Base-by-base conservation (phyloP, 2,888 invertebrate genomes). In the Phyllotreta cruciferae region DNA sequence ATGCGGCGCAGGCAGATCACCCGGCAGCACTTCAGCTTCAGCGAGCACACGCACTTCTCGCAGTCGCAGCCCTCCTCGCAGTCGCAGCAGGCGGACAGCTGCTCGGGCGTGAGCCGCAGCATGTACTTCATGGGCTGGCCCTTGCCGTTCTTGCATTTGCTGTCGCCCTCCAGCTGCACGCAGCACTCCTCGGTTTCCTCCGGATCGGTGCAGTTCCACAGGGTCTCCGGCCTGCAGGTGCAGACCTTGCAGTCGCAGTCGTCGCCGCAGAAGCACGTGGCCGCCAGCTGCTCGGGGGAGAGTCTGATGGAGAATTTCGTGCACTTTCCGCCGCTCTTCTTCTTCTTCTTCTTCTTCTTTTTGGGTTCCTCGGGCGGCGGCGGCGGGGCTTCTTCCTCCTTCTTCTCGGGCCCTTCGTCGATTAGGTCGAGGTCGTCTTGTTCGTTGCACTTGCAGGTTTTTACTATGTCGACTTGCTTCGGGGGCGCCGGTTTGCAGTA, bases 401-500 rank as follows among this genome's bases (percentile, higher is more conserved):
- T 24, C 24, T 24, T 24, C 24, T 24, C 24, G 10, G 10, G 24
- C 4, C 24, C 24, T 8, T 49, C 49, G 10, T 10, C 4, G 7
- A 49, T 9, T 7, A 10, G 8, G 11, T 49, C 49, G 11, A 49
- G 49, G 3, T 49, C 49, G 6, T 9, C 49, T 7, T 49, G 8
- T n/a, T 49, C 49, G n/a, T 49, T 36, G 11, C 49, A 49, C 11
- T 35, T 49, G n/a, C 49, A 49, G 1, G 49, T 10, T 49, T 49
- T 49, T n/a, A 36, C 10, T 10, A 11, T 49, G n/a, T 49, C 49
- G 34, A 49, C 34, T 34, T 49, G 34, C 35, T 13, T 35, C 13
- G 49, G 49, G 6, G 49, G 49, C n/a, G 35, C 14, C 9, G 49
- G 49, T 35, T 49, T 49, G 35, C 49, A 49, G 36, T 35, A 49